These are phyloP conservation scores for Globicephala melas DNA, from an alignment of 2,113 vertebrate species.

Conservation along the genomic window DNA sequence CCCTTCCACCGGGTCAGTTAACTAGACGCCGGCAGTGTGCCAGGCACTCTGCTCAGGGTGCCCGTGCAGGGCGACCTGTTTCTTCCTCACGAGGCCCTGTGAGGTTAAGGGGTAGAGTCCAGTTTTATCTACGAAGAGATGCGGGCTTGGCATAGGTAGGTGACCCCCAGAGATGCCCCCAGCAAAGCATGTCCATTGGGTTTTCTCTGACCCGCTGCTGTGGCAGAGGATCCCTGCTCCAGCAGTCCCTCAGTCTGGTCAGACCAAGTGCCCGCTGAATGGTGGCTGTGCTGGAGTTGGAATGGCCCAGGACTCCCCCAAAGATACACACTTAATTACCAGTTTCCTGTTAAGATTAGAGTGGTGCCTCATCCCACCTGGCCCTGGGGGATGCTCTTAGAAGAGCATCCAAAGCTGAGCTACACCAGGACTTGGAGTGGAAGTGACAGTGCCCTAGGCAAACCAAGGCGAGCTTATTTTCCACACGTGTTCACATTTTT, in stretches of 20 bases:
- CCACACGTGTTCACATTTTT: fast-evolving
- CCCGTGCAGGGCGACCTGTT: fast-evolving
- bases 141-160: not conserved
- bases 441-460: too few species aligned
- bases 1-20: fast-evolving
- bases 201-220: not conserved
- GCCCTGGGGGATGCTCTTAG: not conserved
- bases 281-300: not conserved
- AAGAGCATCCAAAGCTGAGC: not conserved
- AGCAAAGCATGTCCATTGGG: not conserved
- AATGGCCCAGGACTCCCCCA: not conserved
- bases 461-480: not conserved
- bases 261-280: fast-evolving
- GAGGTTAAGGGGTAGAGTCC: not conserved
- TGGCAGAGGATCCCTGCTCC: not conserved
- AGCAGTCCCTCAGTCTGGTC: not conserved
- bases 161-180: fast-evolving
- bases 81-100: not conserved
- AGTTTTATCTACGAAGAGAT: not conserved
- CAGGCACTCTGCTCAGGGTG: fast-evolving
- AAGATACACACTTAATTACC: not conserved
- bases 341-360: not conserved
- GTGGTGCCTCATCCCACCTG: too few species aligned
- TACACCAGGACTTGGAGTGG: not conserved
- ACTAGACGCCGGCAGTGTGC: fast-evolving